Evolutionary conservation across 2,113 vertebrate species (phyloP).

Genomic region (Neomonachus schauinslandi): DNA sequence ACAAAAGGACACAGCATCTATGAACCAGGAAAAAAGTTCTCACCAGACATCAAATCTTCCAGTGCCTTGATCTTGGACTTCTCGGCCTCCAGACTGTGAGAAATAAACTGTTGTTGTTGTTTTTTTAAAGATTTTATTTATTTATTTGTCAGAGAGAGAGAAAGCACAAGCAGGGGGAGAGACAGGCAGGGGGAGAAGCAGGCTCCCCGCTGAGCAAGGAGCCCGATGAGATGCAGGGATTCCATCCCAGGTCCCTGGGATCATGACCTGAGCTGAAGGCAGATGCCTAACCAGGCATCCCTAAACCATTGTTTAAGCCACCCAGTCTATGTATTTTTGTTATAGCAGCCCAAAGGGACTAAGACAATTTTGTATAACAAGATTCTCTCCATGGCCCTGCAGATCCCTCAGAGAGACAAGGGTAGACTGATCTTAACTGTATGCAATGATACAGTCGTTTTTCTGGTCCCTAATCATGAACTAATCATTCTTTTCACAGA

Average conservation of each 20-base stretch:
- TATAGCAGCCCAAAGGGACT: background rate
- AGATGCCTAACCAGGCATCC: too few relatives aligned
- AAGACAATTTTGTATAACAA: constrained; percentile 11
- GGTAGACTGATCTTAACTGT: background rate
- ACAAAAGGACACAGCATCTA: background rate
- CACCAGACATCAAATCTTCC: background rate
- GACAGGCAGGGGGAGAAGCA: too few relatives aligned
- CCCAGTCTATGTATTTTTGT: background rate
- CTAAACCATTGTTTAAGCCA: background rate
- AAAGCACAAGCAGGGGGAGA: too few relatives aligned
- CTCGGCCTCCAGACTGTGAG: background rate
- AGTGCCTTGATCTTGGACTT: background rate
- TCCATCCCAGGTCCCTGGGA: too few relatives aligned
- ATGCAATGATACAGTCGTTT: background rate
- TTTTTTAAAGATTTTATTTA: background rate
- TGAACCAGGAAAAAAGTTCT: background rate
- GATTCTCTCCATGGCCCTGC: background rate
- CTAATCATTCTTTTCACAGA: background rate
- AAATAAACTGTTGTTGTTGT: background rate
- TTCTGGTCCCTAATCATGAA: background rate
- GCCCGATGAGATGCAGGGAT: too few relatives aligned
- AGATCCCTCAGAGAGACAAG: background rate
- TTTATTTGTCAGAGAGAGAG: too few relatives aligned
- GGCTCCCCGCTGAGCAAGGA: too few relatives aligned
- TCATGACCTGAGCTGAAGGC: too few relatives aligned